Evolutionary conservation across 2,888 invertebrate species (phyloP), one percentile per base, ranked within the genome.

Genomic region (Tetragonisca angustula): DNA sequence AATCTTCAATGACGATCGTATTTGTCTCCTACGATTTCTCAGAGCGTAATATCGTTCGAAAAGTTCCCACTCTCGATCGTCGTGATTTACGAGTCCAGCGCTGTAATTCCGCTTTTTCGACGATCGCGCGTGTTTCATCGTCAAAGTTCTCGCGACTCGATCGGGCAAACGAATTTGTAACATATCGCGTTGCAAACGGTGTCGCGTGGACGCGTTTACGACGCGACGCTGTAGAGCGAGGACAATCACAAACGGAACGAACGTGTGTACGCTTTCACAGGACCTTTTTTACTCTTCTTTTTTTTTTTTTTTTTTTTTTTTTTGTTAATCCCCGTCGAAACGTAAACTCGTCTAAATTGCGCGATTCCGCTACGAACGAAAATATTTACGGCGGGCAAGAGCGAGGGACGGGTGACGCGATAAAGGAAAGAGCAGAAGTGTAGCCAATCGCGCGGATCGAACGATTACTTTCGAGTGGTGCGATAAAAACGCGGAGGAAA

Each of bases 401-500:
- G 43, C 43, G 43, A 43, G 9, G 43, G 1, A 19, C 27, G 32
- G 24, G 64, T 43, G 70, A 2, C 27, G 27, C 27, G 27, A 27
- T 56, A 54, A 59, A 59, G 27, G 59, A 75, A 81, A 67, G 75
- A 82, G 70, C 75, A 52, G 67, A 67, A 75, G 81, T n/a, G n/a
- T 67, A 65, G 52, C 67, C 74, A 65, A 81, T 81, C 52, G 50
- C 43, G 32, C 0, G 54, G 65, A 11, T 52, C n/a, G 54, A 54
- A 65, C 6, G n/a, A n/a, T n/a, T 52, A 19, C 4, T 17, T 27
- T 21, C 43, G 43, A 43, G 43, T 43, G 61, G 21, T 24, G 59
- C 32, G 59, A 36, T 74, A 78, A 87, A 81, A 83, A 78, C 62
- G n/a, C 50, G 56, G 27, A 69, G 56, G 54, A 75, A 64, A 72